Evolutionary conservation across 2,113 vertebrate species (phyloP).

Genomic region (Labeo rohita): DNA sequence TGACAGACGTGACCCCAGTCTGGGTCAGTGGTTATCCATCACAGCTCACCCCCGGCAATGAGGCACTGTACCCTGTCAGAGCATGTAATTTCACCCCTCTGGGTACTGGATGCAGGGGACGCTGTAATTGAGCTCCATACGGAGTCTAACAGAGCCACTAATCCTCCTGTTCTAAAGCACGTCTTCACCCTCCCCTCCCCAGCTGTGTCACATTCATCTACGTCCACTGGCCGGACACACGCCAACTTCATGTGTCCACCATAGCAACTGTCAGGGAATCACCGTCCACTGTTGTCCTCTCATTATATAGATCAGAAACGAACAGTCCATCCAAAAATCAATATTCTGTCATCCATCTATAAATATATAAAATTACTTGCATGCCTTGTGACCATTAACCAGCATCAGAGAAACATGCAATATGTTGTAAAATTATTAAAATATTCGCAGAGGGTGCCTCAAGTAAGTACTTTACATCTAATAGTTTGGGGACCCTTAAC

Average conservation of each 20-base stretch:
- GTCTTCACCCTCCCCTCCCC: constrained; percentile 26
- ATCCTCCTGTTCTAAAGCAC: background rate
- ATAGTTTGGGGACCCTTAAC: background rate
- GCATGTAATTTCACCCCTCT: constrained; percentile 59
- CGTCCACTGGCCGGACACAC: constrained; percentile 21
- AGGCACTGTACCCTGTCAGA: constrained; percentile 36
- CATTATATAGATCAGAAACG: background rate
- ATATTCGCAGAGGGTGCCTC: background rate
- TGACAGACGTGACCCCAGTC: constrained; percentile 20
- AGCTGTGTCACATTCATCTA: constrained; percentile 63
- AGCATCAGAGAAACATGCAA: background rate
- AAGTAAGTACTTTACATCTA: background rate
- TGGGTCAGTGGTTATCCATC: constrained; percentile 33
- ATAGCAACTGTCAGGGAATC: background rate
- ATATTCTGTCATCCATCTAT: no score
- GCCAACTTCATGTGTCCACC: background rate
- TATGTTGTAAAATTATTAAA: background rate
- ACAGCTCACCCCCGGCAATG: constrained; percentile 22
- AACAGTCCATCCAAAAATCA: background rate
- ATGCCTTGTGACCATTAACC: background rate
- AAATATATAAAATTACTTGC: background rate
- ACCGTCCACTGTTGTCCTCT: background rate
- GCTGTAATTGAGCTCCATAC: constrained; percentile 1
- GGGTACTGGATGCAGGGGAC: constrained; percentile 46
- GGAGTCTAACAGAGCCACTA: constrained; percentile 29